phyloP scores from a whole-genome alignment of 2,888 invertebrate genomes.

The Drosophila cognata region DNA sequence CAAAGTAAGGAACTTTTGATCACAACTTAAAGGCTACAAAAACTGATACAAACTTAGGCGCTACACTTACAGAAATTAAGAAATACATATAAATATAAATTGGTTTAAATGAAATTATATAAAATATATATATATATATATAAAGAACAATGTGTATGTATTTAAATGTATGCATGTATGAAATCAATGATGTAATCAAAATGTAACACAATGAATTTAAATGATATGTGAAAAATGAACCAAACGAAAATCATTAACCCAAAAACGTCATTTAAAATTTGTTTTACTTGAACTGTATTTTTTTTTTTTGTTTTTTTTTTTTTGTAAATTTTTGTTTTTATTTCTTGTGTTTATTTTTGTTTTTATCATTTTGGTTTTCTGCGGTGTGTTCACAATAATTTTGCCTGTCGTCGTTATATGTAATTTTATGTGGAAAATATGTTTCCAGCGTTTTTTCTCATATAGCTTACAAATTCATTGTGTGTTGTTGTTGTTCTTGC shows the following conservation, averaged over 20 bases:
- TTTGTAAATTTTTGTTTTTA: slow-evolving; percentile 52
- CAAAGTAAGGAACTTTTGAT: slow-evolving; percentile 84
- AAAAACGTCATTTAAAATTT: slow-evolving; percentile 49
- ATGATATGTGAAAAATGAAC: slow-evolving; percentile 59
- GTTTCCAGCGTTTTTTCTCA: slow-evolving; percentile 48
- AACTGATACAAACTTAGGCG: slow-evolving; percentile 40
- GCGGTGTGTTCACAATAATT: slow-evolving; percentile 45
- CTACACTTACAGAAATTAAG: slow-evolving; percentile 48
- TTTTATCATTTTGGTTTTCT: slow-evolving; percentile 40
- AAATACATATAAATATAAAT: slow-evolving; percentile 11
- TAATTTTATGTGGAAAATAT: slow-evolving; percentile 28
- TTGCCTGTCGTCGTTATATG: slow-evolving; percentile 35
- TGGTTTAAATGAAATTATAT: background rate
- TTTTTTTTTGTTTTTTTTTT: slow-evolving; percentile 36
- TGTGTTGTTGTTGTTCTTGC: slow-evolving; percentile 54
- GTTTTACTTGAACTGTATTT: slow-evolving; percentile 42
- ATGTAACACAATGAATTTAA: slow-evolving; percentile 81
- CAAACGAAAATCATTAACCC: slow-evolving; percentile 28
- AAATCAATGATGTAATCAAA: slow-evolving; percentile 27
- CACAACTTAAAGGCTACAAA: slow-evolving; percentile 76
- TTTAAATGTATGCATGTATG: slow-evolving; percentile 26
- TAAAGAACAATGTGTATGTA: slow-evolving; percentile 6
- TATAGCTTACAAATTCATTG: slow-evolving; percentile 83
- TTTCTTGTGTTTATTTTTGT: slow-evolving; percentile 52
- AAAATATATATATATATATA: slow-evolving; percentile 6